These are phyloP conservation scores for Bubo blakistoni DNA, from an alignment of 2,113 vertebrate species.

Conservation along the genomic window DNA sequence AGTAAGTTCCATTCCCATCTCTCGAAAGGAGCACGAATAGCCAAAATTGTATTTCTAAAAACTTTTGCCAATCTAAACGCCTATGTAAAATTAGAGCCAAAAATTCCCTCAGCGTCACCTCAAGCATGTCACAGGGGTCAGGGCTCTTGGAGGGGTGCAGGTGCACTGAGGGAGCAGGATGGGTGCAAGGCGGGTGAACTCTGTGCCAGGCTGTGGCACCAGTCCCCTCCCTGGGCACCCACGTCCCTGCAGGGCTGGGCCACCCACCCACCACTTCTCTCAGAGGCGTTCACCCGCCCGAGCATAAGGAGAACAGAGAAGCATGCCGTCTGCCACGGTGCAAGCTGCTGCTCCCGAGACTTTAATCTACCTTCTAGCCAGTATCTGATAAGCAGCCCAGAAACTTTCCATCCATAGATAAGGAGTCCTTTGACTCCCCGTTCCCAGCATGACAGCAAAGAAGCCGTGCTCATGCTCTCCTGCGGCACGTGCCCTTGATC, in stretches of 20 bases:
- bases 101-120: background rate
- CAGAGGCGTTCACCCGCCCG: background rate
- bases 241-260: background rate
- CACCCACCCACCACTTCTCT: background rate
- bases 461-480: background rate
- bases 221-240: background rate
- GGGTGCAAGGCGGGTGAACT: background rate
- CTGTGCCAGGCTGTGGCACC: background rate
- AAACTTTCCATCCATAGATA: constrained; percentile 54
- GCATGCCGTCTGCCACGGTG: background rate
- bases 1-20: constrained; percentile 15
- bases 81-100: background rate
- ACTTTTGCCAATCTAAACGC: background rate
- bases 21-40: background rate
- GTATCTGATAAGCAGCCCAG: constrained; percentile 26
- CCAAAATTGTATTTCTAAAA: background rate
- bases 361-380: background rate
- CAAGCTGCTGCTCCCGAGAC: background rate
- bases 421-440: background rate
- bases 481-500: background rate
- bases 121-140: accelerated
- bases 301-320: background rate
- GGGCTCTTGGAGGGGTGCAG: accelerated
- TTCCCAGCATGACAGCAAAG: background rate
- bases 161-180: background rate